These are phyloP conservation scores for Pelmatolapia mariae DNA, from an alignment of 2,113 vertebrate genomes.

Conservation along the genomic window DNA sequence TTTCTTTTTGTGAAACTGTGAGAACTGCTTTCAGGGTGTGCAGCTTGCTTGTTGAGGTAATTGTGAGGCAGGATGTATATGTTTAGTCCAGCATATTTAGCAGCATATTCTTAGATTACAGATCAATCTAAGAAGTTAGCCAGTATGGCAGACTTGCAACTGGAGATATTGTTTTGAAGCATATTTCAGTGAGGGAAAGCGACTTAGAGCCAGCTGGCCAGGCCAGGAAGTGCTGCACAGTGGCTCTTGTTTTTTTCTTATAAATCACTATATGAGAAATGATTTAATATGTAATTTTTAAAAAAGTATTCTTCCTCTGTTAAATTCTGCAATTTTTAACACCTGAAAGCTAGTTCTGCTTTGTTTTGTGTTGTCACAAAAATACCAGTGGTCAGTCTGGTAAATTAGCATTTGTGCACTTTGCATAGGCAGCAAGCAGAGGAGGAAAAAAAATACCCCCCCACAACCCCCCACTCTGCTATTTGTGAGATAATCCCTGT, in stretches of 20 bases:
- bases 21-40: neutral
- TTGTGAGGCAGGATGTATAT: neutral
- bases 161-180: neutral
- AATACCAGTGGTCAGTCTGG: neutral
- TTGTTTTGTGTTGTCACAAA: neutral
- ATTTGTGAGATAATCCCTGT: slow-evolving; percentile 42
- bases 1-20: neutral
- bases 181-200: neutral
- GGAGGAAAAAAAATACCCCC: neutral
- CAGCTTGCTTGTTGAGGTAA: neutral
- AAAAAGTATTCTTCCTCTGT: neutral
- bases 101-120: neutral
- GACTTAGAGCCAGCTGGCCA: neutral
- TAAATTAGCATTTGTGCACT: neutral
- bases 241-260: neutral
- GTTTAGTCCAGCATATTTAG: neutral
- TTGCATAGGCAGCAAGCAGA: neutral
- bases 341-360: neutral
- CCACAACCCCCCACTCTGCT: neutral
- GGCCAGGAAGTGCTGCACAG: neutral
- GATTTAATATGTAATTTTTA: neutral
- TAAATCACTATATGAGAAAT: neutral
- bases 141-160: neutral
- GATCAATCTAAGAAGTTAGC: neutral
- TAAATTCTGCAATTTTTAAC: neutral